Base-by-base conservation (phyloP, 2,113 vertebrate genomes). In the Pseudopodoces humilis region DNA sequence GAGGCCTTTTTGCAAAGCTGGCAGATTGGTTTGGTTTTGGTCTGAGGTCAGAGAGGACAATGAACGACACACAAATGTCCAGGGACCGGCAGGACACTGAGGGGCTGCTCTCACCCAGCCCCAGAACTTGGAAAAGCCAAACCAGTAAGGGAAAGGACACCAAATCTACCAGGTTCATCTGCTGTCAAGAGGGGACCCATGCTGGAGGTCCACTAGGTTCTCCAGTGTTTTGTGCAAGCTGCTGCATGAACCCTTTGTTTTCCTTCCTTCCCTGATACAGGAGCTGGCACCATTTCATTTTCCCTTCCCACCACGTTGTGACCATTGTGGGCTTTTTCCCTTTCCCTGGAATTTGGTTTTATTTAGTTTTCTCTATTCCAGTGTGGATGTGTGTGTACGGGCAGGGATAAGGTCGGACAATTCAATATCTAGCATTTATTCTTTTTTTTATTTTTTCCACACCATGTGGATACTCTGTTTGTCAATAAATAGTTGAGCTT, bases 41-140 rank as follows among this genome's bases (percentile, higher is more conserved):
- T 70, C 20, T 3, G 20, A 70, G 24, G 23, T 33, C 22, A 39
- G 18, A 39, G 13, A 33, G 11, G 23, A 56, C 43, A 58, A 37
- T 13, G 1, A 6, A 10, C 0, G 4, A 24, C 19, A 19, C 30
- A 70, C 1, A 0, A 43, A 50, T 35, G 4, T 28, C 24, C 31
- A 50, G 31, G 24, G 20, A 30, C 19, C 19, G 19, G 24, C 9
- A 9, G 46, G 15, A 35, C 6, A 6, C 5, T 1, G 4, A 49
- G 18, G 31, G 7, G 11, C 30, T 7, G 4, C 65, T n/a, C 20
- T 63, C 15, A n/a, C 30, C 19, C 5, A 11, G 28, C 15, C 35
- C 24, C 30, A n/a, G 15, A 68, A 18, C 7, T 9, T 2, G 1
- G 19, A 28, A 50, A 59, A 50, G 11, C 30, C 6, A 5, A 23